Percentiles rank a stretch among this genome's conserved stretches.
These are phyloP conservation scores for Microctonus brassicae DNA, from an alignment of 2,888 invertebrate species.

Conservation along the genomic window DNA sequence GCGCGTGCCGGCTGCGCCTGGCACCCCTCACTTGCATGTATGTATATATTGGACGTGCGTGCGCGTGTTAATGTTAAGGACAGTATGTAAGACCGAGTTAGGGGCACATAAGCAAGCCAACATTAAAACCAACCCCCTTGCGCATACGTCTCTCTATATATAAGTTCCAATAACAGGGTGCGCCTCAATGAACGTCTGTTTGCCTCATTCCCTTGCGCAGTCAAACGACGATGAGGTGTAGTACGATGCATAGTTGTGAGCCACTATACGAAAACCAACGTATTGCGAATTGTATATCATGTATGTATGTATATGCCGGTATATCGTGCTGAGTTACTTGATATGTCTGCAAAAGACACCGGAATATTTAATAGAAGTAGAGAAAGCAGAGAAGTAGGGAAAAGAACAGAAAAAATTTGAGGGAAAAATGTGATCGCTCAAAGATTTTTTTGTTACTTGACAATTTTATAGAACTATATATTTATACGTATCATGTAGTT, in stretches of 20 bases:
- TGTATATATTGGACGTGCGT: constrained; percentile 18
- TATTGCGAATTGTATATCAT: background rate
- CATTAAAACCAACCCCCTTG: constrained; percentile 45
- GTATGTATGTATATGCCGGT: no score
- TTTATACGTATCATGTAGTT: no score
- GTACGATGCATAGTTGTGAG: no score
- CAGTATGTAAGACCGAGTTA: constrained; percentile 23
- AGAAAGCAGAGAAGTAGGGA: background rate
- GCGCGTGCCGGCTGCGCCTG: constrained; percentile 62
- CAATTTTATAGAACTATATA: no score
- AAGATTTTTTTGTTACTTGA: no score
- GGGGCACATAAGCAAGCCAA: constrained; percentile 47
- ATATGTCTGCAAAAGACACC: background rate
- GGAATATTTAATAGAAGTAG: background rate
- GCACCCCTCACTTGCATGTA: constrained; percentile 51
- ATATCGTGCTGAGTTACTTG: background rate
- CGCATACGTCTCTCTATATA: constrained; percentile 3
- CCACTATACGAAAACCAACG: background rate
- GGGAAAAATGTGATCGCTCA: no score
- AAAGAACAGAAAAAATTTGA: background rate
- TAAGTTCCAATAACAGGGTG: background rate
- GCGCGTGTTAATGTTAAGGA: constrained; percentile 41
- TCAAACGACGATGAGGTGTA: background rate
- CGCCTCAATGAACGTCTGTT: background rate
- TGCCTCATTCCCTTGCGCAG: background rate